Base-by-base conservation (phyloP, 2,113 vertebrate species). In the Fregata magnificens region DNA sequence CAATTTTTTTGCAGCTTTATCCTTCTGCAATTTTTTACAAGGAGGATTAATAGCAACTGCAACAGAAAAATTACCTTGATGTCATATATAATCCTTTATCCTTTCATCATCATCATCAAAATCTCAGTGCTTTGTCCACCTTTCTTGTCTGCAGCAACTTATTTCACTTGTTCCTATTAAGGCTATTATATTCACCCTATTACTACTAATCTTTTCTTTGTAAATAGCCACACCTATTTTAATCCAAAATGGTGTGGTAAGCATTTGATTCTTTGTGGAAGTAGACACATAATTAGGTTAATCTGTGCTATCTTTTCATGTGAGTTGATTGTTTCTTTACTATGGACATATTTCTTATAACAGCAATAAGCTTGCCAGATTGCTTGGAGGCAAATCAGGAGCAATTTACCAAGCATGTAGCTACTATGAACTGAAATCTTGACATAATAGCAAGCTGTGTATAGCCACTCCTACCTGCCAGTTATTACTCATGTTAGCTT, bases 221-320 rank as follows among this genome's bases (percentile, higher is more conserved):
- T 99, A 99, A 99, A 98, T 98, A 98, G 98, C 99, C 99, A 99
- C 99, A 98, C 99, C 99, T 99, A 99, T 98, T 98, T 99, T 99
- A 99, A 99, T 99, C 98, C 96, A 19, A 89, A 98, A 88, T 34
- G 83, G 97, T 97, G 98, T 97, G 93, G 98, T 97, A 98, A 99
- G 99, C 98, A 99, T 98, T 99, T 99, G 98, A 98, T 98, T 98
- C 98, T 99, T 99, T 99, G 99, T 99, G 98, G 98, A 95, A 97
- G 98, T 98, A 98, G 99, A 98, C 98, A 98, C 98, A 97, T 99
- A 99, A 99, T 99, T 98, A 98, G 98, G 98, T 98, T 99, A 99
- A 98, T 99, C 99, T 98, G 98, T 92, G 96, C 98, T 98, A 98
- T 98, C 98, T 99, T 99, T 99, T 97, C 98, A 97, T 98, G 99